Evolutionary conservation across 2,797 vertebrate genomes (phyloP).

Genomic region (Moxostoma hubbsi): DNA sequence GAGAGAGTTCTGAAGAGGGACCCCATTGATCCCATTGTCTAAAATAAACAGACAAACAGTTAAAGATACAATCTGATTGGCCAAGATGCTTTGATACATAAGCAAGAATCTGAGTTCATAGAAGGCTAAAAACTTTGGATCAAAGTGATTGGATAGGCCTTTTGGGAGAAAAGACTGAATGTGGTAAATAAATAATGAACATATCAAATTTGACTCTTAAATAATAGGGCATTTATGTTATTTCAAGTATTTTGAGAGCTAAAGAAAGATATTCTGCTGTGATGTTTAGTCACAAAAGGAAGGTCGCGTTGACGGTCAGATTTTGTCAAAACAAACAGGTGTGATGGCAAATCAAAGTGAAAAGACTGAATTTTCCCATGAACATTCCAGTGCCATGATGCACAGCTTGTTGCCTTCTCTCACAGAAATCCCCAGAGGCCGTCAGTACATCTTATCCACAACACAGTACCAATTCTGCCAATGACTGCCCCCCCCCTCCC

Average conservation of each 20-base stretch:
- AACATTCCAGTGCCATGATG: conserved; percentile 33
- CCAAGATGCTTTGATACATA: conserved; percentile 1
- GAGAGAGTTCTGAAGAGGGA: not conserved
- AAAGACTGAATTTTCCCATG: conserved; percentile 41
- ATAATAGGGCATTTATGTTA: not conserved
- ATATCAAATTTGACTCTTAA: not conserved
- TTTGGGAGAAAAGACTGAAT: not conserved
- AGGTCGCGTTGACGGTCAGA: conserved; percentile 14
- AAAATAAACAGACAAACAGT: conserved; percentile 25
- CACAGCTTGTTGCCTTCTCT: conserved; percentile 55
- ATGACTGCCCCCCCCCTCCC: conserved; percentile 20
- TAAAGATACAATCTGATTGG: not conserved
- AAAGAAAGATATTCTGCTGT: not conserved
- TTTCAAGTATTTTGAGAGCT: not conserved
- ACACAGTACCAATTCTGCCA: conserved; percentile 15
- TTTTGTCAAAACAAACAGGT: conserved; percentile 42
- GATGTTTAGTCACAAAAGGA: conserved; percentile 21
- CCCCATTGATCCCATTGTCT: conserved; percentile 90
- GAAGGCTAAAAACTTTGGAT: not conserved
- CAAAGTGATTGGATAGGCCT: not conserved
- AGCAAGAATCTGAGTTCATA: conserved; percentile 18
- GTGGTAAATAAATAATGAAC: not conserved
- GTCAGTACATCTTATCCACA: conserved; percentile 41
- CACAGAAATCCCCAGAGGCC: conserved; percentile 39
- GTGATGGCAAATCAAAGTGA: conserved; percentile 26